Evolutionary conservation across 2,888 invertebrate species (phyloP), one percentile per base, ranked within the genome.

Genomic region (Caenorhabditis sp.): DNA sequence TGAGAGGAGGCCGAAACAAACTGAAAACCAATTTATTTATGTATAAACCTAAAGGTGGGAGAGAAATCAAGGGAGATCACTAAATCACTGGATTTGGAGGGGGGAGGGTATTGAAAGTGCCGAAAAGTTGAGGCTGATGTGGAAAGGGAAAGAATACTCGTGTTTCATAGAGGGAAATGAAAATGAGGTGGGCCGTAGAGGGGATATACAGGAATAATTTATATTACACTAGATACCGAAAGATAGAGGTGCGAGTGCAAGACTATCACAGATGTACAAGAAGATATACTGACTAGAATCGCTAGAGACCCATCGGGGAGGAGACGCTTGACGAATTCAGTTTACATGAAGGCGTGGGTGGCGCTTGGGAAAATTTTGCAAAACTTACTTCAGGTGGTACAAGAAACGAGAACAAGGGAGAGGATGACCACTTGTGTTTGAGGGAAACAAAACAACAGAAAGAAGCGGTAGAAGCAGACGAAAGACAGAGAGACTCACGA

Each of bases 401-500:
- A n/a, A n/a, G n/a, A n/a, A n/a, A n/a, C n/a, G n/a, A n/a, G n/a
- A n/a, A n/a, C n/a, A n/a, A n/a, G n/a, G n/a, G n/a, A n/a, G n/a
- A n/a, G n/a, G n/a, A n/a, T n/a, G n/a, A 50, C 50, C 44, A 18
- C 28, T 24, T 11, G 37, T 50, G 20, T 0, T 20, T 37, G 28
- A 6, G 4, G 2, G 18, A 20, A 51, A 53, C 22, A 40, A 24
- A 53, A 35, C 22, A 35, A 28, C 8, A 44, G 51, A 53, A 24
- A 18, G 6, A 47, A 26, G 35, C 55, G 15, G 26, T 35, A 26
- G 11, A 37, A 37, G 32, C 47, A 4, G n/a, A 56, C 47, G 35
- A 47, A 32, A 32, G 15, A 53, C n/a, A n/a, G 22, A 20, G 24
- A 5, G 15, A 64, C 65, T 76, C 60, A 83, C 26, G 83, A 77